A percentile compares a stretch with the other conserved stretches of the same genome.
Evolutionary conservation across 2,888 invertebrate genomes (phyloP).

Genomic region (Cephus pygmeus): DNA sequence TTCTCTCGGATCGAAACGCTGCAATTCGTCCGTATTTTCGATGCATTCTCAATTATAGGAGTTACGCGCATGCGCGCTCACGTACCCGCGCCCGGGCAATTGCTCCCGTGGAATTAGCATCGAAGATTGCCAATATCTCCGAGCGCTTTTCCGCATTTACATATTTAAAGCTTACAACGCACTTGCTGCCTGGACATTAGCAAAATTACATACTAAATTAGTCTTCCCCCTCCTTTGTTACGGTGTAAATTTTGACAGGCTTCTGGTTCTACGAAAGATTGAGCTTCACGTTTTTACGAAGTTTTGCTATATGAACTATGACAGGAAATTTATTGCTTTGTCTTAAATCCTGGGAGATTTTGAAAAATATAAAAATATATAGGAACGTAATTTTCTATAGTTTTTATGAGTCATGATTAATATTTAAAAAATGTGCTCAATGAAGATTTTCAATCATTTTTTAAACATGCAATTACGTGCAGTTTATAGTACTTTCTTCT

Average conservation of each 20-base stretch:
- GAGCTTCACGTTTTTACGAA: neutral
- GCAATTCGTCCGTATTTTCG: neutral
- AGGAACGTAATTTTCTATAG: neutral
- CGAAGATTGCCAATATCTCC: neutral
- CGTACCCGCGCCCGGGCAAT: neutral
- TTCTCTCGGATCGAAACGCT: conserved; percentile 4
- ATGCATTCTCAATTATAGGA: neutral
- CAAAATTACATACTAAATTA: neutral
- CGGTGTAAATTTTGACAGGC: neutral
- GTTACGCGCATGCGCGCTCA: neutral
- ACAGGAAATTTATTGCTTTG: neutral
- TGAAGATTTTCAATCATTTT: neutral
- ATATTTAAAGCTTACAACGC: neutral
- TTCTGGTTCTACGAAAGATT: neutral
- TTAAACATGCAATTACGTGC: neutral
- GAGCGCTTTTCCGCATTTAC: neutral
- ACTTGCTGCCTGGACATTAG: neutral
- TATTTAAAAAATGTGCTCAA: neutral
- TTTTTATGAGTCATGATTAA: neutral
- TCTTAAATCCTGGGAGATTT: neutral
- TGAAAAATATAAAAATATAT: neutral
- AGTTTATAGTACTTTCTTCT: neutral
- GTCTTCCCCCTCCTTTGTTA: neutral
- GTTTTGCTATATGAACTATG: neutral
- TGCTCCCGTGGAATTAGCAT: neutral